These are phyloP conservation scores for Eurosta solidaginis DNA, from an alignment of 1,140 invertebrate genomes.

Conservation along the genomic window DNA sequence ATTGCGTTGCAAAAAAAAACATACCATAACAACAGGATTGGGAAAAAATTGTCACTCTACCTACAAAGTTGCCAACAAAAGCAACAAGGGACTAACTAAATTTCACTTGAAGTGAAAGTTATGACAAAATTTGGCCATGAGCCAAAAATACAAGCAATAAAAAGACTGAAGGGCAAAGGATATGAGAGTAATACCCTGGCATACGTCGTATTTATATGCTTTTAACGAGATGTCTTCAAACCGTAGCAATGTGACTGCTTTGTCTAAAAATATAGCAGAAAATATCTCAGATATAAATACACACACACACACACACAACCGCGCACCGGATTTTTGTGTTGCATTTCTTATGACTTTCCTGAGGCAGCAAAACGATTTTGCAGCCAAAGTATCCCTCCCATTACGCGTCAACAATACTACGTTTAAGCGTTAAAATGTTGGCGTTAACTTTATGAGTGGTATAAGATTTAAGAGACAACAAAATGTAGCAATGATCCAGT, in stretches of 20 bases:
- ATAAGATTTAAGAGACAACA: neutral
- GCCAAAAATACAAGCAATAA: neutral
- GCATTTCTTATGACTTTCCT: constrained; percentile 19
- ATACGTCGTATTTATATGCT: neutral
- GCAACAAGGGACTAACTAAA: neutral
- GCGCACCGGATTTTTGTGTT: neutral
- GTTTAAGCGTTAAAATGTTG: constrained; percentile 10
- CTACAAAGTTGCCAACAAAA: neutral
- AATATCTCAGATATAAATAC: neutral
- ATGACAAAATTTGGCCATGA: constrained; percentile 8
- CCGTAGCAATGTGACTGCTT: neutral
- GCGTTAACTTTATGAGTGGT: neutral
- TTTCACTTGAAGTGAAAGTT: constrained; percentile 22
- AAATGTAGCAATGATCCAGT: constrained; percentile 1
- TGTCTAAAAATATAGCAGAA: no score
- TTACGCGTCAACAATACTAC: no score
- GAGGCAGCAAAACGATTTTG: neutral
- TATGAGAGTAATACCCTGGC: neutral
- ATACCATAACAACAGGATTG: neutral
- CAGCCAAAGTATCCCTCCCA: neutral
- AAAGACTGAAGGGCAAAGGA: neutral
- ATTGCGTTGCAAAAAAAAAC: neutral
- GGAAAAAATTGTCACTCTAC: neutral
- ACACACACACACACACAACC: neutral
- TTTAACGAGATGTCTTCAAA: no score